Evolutionary conservation across 2,888 invertebrate species (phyloP), one percentile per base, ranked within the genome.

Genomic region (Drymonia ruficornis): DNA sequence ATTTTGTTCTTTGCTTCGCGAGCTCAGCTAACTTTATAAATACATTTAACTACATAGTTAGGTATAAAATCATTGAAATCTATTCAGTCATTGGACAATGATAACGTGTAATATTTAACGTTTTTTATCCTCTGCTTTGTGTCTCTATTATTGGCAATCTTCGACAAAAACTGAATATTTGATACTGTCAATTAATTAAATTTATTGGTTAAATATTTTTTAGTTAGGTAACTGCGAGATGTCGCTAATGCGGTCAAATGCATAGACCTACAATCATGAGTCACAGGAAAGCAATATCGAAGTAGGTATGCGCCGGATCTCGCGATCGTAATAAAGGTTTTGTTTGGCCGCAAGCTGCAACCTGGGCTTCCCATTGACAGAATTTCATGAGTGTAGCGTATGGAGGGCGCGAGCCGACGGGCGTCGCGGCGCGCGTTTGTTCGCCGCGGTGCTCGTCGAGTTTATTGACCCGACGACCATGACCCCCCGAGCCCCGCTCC

Each of bases 391-490:
- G 64, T 46, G 63, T 49, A 60, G 55, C 50, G 60, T 57, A 55
- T 62, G 68, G 63, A 70, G 67, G 66, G 61, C 61, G 67, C 50
- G 63, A 61, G 69, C 63, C 65, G 69, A 53, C 65, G 68, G 58
- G 67, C 63, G 72, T 66, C 69, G 61, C 67, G 74, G 67, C 75
- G 79, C 69, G 15, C 74, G 76, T 67, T 72, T 76, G 81, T 78
- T 81, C 76, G 70, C 70, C 74, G 80, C 76, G 76, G 64, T 69
- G 70, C 76, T 75, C 75, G 70, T 73, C 67, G 76, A 72, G 86
- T 79, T 87, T 78, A 83, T 84, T 87, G 87, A 90, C 87, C 89
- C 80, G 78, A 56, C 87, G 90, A 86, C 89, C 91, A 81, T 89
- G 90, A 89, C 80, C 85, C 85, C 80, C 76, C 78, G 77, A 71